Evolutionary conservation across 2,113 vertebrate genomes (phyloP).

Genomic region (Pionites leucogaster): DNA sequence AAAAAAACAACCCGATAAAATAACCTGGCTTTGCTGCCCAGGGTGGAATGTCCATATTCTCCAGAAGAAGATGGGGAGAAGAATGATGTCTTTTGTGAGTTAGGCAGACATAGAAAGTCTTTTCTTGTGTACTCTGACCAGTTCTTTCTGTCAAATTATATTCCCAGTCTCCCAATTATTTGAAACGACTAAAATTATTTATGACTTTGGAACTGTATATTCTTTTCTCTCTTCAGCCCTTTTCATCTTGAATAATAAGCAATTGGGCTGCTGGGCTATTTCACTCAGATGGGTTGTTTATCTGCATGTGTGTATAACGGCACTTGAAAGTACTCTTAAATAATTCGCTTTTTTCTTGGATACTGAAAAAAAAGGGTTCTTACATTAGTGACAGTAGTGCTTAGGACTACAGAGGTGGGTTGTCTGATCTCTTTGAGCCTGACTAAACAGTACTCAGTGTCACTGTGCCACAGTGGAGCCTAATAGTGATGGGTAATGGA

Average conservation of each 20-base stretch:
- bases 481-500: neutral
- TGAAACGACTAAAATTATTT: neutral
- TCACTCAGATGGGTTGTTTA: neutral
- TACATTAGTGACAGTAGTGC: neutral
- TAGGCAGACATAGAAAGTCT: neutral
- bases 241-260: neutral
- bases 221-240: neutral
- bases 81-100: neutral
- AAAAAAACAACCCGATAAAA: neutral
- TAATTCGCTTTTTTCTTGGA: neutral
- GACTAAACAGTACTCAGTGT: neutral
- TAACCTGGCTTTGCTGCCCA: neutral
- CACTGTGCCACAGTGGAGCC: neutral
- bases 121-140: neutral
- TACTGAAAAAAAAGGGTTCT: neutral
- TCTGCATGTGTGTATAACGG: neutral
- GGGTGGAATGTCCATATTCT: neutral
- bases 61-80: neutral
- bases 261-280: neutral
- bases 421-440: neutral
- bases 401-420: neutral
- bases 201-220: neutral
- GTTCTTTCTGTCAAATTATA: neutral
- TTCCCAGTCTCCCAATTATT: neutral
- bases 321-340: neutral